Evolutionary conservation across 2,888 invertebrate genomes (phyloP), one percentile per base, ranked within the genome.

Genomic region (Rhagonycha lutea): DNA sequence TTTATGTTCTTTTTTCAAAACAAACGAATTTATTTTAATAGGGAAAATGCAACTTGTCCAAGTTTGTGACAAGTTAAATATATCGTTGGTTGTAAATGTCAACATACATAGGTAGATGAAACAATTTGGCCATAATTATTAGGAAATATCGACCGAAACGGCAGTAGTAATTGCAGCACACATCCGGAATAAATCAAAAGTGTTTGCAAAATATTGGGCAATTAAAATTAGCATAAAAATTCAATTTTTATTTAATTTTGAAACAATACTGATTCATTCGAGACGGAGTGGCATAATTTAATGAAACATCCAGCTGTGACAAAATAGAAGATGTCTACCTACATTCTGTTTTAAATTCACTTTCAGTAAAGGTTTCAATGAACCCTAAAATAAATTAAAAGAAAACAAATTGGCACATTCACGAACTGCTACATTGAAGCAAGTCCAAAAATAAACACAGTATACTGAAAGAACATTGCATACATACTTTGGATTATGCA

Each of bases 301-400:
- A 65, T 65, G 26, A 26, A 65, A 65, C 63, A 24, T 65, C 63
- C 63, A 65, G 63, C 63, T 65, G 63, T 24, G 63, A 65, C 63
- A 65, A 65, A 65, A 65, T 65, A 65, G 63, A 65, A 65, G 26
- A 65, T 12, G 63, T 65, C 63, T 65, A 65, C 63, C 63, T 65
- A 69, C 73, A 65, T 69, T 69, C 75, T 61, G 69, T 72, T 72
- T 72, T 65, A 76, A 72, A 70, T 60, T 71, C 73, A 61, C 69
- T 73, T 76, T 76, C 73, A 70, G 63, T 14, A 61, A 76, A 76
- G 61, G 73, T 83, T 86, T 86, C 85, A 86, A 86, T 86, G 85
- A 84, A 85, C 84, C 83, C 83, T 83, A 83, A 84, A 85, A 86
- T 84, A 86, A 84, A 84, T 84, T 84, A 84, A 84, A 85, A 83